Evolutionary conservation across 2,797 vertebrate genomes (phyloP).

Genomic region (Amazona ochrocephala): DNA sequence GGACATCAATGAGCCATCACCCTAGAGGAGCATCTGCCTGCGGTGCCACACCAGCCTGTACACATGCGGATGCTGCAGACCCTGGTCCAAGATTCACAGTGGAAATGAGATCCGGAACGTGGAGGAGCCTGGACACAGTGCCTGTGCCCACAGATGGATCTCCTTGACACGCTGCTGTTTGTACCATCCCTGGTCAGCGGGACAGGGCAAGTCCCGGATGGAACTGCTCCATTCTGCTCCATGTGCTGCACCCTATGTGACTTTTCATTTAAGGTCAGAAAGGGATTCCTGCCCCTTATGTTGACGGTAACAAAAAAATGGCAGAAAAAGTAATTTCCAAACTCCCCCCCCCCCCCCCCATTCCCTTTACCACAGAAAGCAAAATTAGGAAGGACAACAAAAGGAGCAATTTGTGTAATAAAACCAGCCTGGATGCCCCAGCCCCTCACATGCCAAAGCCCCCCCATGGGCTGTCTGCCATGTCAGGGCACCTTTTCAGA

Average conservation of each 20-base stretch:
- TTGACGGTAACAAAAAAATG: neutral
- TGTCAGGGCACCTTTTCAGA: too few relatives aligned
- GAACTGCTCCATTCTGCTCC: slow-evolving; percentile 80
- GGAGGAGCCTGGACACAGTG: accelerated
- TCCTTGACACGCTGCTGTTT: neutral
- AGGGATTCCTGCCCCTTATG: neutral
- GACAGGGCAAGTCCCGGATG: slow-evolving; percentile 76
- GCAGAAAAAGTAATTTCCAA: neutral
- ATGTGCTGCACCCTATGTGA: slow-evolving; percentile 56
- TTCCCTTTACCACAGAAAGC: neutral
- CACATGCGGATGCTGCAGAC: accelerated
- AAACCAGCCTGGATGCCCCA: neutral
- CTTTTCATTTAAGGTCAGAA: slow-evolving; percentile 12
- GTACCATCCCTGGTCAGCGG: slow-evolving; percentile 79
- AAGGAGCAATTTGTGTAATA: neutral
- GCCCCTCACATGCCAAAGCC: neutral
- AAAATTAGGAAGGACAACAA: neutral
- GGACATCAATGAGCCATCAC: accelerated
- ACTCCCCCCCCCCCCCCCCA: too few relatives aligned
- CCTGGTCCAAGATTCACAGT: neutral
- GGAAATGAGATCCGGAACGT: neutral
- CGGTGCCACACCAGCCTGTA: accelerated
- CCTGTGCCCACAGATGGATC: neutral
- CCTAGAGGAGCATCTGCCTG: neutral
- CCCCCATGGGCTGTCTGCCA: neutral